Evolutionary conservation across 1,140 invertebrate species (phyloP).

Genomic region (Lepidurus apus): DNA sequence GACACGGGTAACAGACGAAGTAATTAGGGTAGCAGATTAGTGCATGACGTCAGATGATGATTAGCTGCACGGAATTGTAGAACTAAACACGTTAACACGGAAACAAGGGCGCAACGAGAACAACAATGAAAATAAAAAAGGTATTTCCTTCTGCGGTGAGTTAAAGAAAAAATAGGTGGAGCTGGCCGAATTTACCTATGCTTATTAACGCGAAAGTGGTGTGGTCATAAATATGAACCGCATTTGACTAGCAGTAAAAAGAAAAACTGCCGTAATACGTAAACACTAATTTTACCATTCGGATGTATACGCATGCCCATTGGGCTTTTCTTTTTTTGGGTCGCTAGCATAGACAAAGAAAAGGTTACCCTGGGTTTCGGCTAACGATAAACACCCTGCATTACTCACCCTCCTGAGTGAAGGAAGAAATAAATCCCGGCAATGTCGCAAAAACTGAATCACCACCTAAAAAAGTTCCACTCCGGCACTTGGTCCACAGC

Average conservation of each 20-base stretch:
- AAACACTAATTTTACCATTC: not conserved
- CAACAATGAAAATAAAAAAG: not conserved
- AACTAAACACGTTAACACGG: not conserved
- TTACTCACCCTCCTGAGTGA: conserved; percentile 6
- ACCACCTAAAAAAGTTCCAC: not conserved
- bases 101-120: not conserved
- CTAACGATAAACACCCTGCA: conserved; percentile 15
- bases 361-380: conserved; percentile 18
- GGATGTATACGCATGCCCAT: not conserved
- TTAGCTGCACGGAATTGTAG: not conserved
- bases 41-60: not conserved
- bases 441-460: not conserved
- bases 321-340: not conserved
- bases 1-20: not conserved
- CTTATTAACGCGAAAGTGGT: too few species aligned
- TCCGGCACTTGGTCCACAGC: not conserved
- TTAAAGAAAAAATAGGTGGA: too few species aligned
- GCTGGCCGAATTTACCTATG: too few species aligned
- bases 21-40: not conserved
- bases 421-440: not conserved
- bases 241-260: not conserved
- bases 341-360: not conserved
- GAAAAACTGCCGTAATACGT: not conserved
- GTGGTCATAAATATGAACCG: not conserved
- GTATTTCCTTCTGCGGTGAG: too few species aligned